phyloP scores from a whole-genome alignment of 2,888 invertebrate genomes.

The Sinelater perroti region DNA sequence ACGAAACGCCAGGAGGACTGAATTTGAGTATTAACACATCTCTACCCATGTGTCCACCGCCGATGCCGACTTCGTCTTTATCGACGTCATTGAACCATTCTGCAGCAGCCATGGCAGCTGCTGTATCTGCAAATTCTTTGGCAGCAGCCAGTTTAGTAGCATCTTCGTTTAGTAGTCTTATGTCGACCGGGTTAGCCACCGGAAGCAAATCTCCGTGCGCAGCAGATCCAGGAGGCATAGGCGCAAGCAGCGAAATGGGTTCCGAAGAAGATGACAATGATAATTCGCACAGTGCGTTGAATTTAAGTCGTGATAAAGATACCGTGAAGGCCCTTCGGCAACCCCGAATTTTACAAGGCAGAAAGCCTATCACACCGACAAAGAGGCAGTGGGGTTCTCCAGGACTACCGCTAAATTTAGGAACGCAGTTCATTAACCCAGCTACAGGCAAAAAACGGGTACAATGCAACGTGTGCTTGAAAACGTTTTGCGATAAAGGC shows the following conservation, averaged over 20 bases:
- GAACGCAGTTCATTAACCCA: conserved; percentile 91
- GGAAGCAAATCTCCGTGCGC: conserved; percentile 63
- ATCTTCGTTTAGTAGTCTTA: conserved; percentile 68
- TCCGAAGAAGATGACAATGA: conserved; percentile 69
- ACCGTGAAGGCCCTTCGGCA: conserved; percentile 61
- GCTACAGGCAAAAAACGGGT: conserved; percentile 96
- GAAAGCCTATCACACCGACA: conserved; percentile 77
- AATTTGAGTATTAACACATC: conserved; percentile 69
- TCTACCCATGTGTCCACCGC: conserved; percentile 70
- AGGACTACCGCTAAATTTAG: conserved; percentile 80
- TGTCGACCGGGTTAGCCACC: conserved; percentile 64
- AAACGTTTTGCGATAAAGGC: conserved; percentile 99
- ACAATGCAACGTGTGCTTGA: conserved; percentile 96
- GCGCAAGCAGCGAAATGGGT: conserved; percentile 60
- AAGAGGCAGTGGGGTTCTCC: conserved; percentile 84
- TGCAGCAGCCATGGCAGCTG: conserved; percentile 72
- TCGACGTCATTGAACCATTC: conserved; percentile 61
- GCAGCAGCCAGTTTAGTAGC: conserved; percentile 70
- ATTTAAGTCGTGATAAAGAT: conserved; percentile 68
- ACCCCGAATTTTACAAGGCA: conserved; percentile 61
- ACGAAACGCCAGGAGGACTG: conserved; percentile 64
- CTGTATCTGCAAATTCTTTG: conserved; percentile 53
- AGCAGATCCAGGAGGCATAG: conserved; percentile 57
- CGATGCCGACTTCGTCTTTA: conserved; percentile 68
- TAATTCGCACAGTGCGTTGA: conserved; percentile 70